Conservation (phyloP, 2,797 vertebrate genomes). For the Avahi laniger region DNA sequence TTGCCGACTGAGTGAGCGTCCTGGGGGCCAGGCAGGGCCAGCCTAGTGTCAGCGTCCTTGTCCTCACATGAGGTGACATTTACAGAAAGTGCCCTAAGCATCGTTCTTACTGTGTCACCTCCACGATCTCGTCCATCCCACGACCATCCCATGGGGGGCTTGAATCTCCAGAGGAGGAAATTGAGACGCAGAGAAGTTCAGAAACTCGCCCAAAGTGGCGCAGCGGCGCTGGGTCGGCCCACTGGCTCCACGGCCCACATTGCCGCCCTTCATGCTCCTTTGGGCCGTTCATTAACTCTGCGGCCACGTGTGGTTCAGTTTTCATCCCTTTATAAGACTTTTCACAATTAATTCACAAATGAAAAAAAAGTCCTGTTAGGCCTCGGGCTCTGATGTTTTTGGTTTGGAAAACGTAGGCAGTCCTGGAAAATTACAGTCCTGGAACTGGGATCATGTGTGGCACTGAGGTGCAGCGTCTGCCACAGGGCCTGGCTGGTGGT, state of each 20-base stretch:
- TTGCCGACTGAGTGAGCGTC: too few relatives aligned
- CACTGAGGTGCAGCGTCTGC: rapidly evolving
- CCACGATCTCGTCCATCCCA: rapidly evolving
- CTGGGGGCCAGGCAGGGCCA: not conserved
- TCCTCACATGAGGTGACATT: not conserved
- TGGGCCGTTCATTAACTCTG: not conserved
- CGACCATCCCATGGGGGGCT: rapidly evolving
- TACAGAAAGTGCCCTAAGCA: too few relatives aligned
- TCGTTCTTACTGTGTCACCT: rapidly evolving
- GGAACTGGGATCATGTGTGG: rapidly evolving
- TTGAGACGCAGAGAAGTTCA: not conserved
- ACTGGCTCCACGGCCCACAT: not conserved
- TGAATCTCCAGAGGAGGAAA: not conserved
- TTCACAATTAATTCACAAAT: not conserved
- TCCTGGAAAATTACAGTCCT: too few relatives aligned
- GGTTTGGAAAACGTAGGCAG: not conserved
- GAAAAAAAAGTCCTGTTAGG: not conserved
- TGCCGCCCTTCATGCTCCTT: rapidly evolving
- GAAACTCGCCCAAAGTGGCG: not conserved
- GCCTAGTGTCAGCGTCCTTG: not conserved
- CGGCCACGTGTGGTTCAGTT: not conserved
- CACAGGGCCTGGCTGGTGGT: rapidly evolving
- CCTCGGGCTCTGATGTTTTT: not conserved
- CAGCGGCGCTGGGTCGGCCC: not conserved
- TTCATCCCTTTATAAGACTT: not conserved